Base-by-base conservation (phyloP, 2,797 vertebrate genomes). In the Gobionotothen gibberifrons region DNA sequence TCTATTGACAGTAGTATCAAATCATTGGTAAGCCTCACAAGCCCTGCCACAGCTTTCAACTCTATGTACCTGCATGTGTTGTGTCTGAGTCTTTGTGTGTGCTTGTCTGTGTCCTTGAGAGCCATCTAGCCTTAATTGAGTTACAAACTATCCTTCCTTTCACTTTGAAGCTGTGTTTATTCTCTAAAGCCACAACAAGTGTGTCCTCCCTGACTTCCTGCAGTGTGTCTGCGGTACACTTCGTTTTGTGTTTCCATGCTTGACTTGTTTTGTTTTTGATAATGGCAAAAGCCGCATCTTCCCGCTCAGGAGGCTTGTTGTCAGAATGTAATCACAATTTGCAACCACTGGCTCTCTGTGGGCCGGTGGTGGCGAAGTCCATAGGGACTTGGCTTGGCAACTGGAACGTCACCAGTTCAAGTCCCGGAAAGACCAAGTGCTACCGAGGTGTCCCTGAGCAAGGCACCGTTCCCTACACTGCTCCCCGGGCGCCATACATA, bases 251-350 rank as follows among this genome's bases (percentile, higher is more conserved):
- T 66, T n/a, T 63, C 62, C 62, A 60, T 15, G 65, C 49, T 68
- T 11, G 17, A 53, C 67, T 72, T 65, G 62, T 59, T 68, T 66
- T 79, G 48, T 63, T 61, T 65, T 63, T 43, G 51, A 61, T 44
- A 69, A 43, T 15, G 26, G 57, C 13, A 53, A 36, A 57, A 48
- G 63, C 46, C 7, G 40, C 69, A 29, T 46, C 73, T 48, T 64
- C 51, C 52, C 69, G 42, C 60, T 69, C 49, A 39, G 52, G 54
- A 77, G 43, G 39, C 53, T 54, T 63, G 46, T 67, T 46, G 54
- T 72, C 26, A 72, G 69, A 57, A 62, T 74, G 40, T 68, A 78
- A 78, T 78, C 76, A 76, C 17, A 36, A 60, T 49, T 73, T 80
- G 54, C 36, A 82, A 71, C 66, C 66, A 13, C 58, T 11, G 60